A percentile compares a stretch with the other conserved stretches of the same genome.
These are phyloP conservation scores for Neogale vison DNA, from an alignment of 2,113 vertebrate species.

Conservation along the genomic window DNA sequence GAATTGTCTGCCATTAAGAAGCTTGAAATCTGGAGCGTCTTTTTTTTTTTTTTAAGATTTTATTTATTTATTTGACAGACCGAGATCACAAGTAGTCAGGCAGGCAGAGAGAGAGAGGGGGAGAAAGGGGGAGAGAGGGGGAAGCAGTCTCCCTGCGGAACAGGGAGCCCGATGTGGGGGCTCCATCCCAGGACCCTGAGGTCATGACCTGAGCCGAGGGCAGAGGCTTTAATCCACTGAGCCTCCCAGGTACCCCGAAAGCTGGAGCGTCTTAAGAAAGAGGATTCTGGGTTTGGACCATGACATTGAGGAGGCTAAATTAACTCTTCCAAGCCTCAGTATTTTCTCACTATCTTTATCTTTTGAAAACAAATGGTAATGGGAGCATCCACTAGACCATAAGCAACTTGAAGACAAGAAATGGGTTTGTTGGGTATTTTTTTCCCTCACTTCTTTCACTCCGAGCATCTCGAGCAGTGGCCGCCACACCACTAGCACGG, in stretches of 20 bases:
- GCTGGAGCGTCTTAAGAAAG: neutral
- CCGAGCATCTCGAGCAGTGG: accelerated
- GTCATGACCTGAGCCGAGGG: no score
- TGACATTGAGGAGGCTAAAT: neutral
- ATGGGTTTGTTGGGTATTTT: neutral
- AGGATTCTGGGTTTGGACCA: neutral
- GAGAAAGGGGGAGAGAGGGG: no score
- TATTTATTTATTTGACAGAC: no score
- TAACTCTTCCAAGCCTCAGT: neutral
- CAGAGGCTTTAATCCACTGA: no score
- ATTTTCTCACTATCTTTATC: neutral
- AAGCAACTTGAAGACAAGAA: neutral
- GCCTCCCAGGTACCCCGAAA: neutral
- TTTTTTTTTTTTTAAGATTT: no score
- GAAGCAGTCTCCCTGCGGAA: no score
- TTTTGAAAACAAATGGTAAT: neutral
- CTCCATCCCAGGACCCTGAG: no score
- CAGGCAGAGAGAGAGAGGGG: no score
- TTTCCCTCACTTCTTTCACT: neutral
- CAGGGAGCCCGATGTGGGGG: no score
- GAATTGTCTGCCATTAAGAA: neutral
- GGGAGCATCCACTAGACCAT: no score
- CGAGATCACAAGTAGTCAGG: no score
- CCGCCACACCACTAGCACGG: no score
- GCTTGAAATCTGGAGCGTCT: neutral